Evolutionary conservation across 2,888 invertebrate species (phyloP).

Genomic region (Caenorhabditis sulstoni): DNA sequence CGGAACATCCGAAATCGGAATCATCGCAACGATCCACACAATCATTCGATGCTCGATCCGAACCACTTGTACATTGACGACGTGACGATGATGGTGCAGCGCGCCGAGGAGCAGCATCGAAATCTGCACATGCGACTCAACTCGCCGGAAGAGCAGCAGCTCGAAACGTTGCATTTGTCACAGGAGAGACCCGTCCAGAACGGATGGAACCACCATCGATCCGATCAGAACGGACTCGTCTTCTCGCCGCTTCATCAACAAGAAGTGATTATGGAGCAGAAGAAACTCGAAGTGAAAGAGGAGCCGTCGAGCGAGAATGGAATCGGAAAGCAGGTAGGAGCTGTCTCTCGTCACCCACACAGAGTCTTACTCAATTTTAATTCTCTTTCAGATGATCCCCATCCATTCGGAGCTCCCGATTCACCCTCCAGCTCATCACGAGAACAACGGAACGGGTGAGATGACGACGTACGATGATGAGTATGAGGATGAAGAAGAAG

Average conservation of each 20-base stretch:
- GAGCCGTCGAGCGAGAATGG: too few species aligned
- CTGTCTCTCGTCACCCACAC: too few species aligned
- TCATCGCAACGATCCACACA: not conserved
- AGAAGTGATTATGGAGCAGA: not conserved
- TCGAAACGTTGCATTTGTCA: slow-evolving; percentile 10
- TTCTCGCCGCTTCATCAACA: slow-evolving; percentile 6
- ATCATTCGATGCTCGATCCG: not conserved
- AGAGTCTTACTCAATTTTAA: too few species aligned
- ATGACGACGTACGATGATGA: too few species aligned
- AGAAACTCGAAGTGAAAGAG: not conserved
- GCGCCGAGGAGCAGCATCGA: slow-evolving; percentile 1
- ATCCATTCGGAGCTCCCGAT: too few species aligned
- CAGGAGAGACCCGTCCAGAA: not conserved
- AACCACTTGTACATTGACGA: not conserved
- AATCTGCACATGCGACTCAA: slow-evolving; percentile 14
- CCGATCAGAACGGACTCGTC: not conserved
- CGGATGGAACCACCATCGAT: slow-evolving; percentile 1
- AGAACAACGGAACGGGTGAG: too few species aligned
- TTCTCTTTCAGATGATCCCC: too few species aligned
- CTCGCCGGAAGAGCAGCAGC: slow-evolving; percentile 14
- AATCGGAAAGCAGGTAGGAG: too few species aligned
- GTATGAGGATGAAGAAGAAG: too few species aligned
- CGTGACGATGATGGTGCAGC: slow-evolving; percentile 2
- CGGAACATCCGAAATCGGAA: not conserved
- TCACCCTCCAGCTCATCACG: too few species aligned